Base-by-base conservation (phyloP, 1,140 invertebrate genomes). In the Zaprionus gabonicus region DNA sequence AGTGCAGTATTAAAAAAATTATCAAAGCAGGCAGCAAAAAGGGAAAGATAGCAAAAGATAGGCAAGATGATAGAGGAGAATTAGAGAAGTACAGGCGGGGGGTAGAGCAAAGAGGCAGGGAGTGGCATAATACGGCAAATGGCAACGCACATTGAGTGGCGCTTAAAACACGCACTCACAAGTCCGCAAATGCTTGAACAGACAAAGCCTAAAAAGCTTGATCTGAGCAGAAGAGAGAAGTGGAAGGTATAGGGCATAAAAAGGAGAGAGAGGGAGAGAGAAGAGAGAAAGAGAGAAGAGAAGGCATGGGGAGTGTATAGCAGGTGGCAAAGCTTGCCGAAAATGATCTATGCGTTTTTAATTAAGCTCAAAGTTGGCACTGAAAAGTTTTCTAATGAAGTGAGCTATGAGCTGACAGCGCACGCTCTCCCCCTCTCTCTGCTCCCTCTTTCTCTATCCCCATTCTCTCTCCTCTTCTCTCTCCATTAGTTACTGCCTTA, bases 1-100 rank as follows among this genome's bases (percentile, higher is more conserved):
- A 90, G 84, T 90, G 81, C 81, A 88, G 84, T 78, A 84, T 88
- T 81, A 88, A 79, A 80, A 81, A 72, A 75, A 82, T 77, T 69
- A 78, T 57, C 64, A 59, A 55, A 65, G 74, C 68, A 34, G 17
- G 41, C n/a, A n/a, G 51, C 51, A n/a, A 38, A 55, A 64, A 20
- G 51, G 13, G 23, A 15, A 12, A 7, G 23, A 23, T 4, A 44
- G 13, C 7, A 17, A 7, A 31, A 28, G 20, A 27, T 23, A 17
- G 41, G 4, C 20, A 20, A 23, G 27, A 38, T 10, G 53, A n/a
- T 15, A 31, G 13, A 5, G 20, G 31, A 4, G 23, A 23, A 23
- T 23, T 23, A 23, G 23, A 23, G 23, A 23, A 23, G 23, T 23
- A 23, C 1, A 23, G 23, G 23, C 1, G 23, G 23, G 23, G 23